phyloP scores from a whole-genome alignment of 2,113 vertebrate species.

The Poecile atricapillus region DNA sequence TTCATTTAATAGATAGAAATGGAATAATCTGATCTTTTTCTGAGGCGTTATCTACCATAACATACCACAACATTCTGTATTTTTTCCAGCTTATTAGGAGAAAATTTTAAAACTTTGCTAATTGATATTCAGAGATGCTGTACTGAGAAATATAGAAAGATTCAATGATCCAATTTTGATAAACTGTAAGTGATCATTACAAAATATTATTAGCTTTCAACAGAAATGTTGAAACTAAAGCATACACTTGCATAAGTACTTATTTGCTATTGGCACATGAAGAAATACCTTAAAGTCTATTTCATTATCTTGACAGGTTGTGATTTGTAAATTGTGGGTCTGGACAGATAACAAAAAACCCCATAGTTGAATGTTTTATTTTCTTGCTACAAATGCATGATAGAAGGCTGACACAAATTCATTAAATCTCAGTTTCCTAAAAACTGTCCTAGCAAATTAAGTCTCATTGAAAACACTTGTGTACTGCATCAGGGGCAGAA shows the following conservation, averaged over 20 bases:
- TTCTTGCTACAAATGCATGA: neutral
- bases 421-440: neutral
- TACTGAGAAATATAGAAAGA: neutral
- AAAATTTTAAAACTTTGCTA: neutral
- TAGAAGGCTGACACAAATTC: neutral
- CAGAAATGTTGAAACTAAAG: neutral
- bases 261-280: neutral
- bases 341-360: neutral
- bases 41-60: neutral
- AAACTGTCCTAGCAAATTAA: neutral
- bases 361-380: neutral
- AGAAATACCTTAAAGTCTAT: neutral
- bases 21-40: neutral
- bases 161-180: neutral
- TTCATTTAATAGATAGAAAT: neutral
- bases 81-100: neutral
- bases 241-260: neutral
- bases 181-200: neutral
- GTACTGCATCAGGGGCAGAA: neutral
- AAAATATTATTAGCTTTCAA: neutral
- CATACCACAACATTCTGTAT: neutral
- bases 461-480: neutral
- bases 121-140: neutral
- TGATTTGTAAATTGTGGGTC: neutral
- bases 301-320: neutral